phyloP scores from a whole-genome alignment of 1,140 invertebrate genomes.

The Pinna nobilis region DNA sequence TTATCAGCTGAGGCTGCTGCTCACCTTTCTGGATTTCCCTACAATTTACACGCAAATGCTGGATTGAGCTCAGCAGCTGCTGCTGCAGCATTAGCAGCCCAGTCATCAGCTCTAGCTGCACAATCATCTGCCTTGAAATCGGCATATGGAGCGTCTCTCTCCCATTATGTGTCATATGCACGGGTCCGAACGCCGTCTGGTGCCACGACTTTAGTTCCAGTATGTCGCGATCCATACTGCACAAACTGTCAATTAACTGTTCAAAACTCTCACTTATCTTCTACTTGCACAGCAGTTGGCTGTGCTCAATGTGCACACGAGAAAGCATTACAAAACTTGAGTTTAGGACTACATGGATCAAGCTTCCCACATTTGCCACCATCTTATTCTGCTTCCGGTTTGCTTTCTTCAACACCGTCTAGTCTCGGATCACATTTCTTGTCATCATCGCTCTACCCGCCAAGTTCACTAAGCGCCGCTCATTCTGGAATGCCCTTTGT shows the following conservation, averaged over 20 bases:
- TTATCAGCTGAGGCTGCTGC: constrained; percentile 60
- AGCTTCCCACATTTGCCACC: constrained; percentile 41
- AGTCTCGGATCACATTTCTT: constrained; percentile 50
- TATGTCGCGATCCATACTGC: constrained; percentile 97
- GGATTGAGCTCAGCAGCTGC: constrained; percentile 78
- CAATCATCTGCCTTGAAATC: constrained; percentile 53
- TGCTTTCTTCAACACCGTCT: constrained; percentile 50
- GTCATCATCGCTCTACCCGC: constrained; percentile 65
- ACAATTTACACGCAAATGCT: constrained; percentile 22
- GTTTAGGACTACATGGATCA: constrained; percentile 51
- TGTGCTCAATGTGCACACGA: constrained; percentile 97
- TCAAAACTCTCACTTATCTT: constrained; percentile 82
- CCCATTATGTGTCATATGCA: constrained; percentile 84
- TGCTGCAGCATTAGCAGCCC: constrained; percentile 56
- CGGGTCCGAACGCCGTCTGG: constrained; percentile 92
- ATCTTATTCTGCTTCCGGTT: constrained; percentile 58
- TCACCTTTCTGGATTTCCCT: constrained; percentile 47
- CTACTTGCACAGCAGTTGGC: constrained; percentile 89
- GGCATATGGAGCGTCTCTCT: constrained; percentile 51
- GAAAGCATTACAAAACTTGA: constrained; percentile 81
- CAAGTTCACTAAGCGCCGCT: constrained; percentile 43
- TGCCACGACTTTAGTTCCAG: constrained; percentile 90
- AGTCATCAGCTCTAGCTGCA: constrained; percentile 48
- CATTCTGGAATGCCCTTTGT: constrained; percentile 75
- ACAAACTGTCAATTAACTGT: constrained; percentile 93